These are phyloP conservation scores for Brachymystax lenok DNA, from an alignment of 2,797 vertebrate genomes.

Conservation along the genomic window DNA sequence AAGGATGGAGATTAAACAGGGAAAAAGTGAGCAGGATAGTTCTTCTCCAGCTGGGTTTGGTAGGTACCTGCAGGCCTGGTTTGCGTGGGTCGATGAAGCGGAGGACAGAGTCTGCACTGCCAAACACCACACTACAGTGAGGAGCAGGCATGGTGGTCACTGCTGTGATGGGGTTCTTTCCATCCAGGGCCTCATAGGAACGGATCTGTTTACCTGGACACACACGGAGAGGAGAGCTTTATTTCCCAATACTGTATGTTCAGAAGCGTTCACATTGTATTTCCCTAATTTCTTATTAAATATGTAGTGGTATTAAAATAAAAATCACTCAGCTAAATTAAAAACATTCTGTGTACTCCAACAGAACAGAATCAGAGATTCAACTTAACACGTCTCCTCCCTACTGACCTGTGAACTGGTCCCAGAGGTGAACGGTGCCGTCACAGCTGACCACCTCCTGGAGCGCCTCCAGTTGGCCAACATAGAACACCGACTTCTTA, in stretches of 20 bases:
- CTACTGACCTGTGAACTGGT: conserved; percentile 89
- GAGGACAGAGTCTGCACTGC: conserved; percentile 91
- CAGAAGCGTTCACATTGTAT: neutral
- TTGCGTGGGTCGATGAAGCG: conserved; percentile 97
- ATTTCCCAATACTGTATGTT: neutral
- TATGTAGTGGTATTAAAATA: too few relatives aligned
- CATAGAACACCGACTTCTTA: conserved; percentile 92
- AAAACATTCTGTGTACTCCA: too few relatives aligned
- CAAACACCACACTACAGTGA: conserved; percentile 89
- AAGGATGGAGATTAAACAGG: neutral
- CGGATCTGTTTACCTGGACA: conserved; percentile 87
- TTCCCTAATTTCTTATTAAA: neutral
- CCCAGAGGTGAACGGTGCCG: conserved; percentile 93
- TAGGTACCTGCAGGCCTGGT: conserved; percentile 90
- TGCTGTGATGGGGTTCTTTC: conserved; percentile 91
- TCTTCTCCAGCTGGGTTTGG: neutral
- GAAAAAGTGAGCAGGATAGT: neutral
- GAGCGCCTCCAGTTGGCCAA: conserved; percentile 87
- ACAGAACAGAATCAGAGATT: neutral
- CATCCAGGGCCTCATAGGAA: conserved; percentile 86
- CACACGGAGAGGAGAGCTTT: neutral
- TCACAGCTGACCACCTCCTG: conserved; percentile 99
- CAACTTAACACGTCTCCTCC: neutral
- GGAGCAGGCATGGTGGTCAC: conserved; percentile 93
- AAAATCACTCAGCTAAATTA: too few relatives aligned